Conservation (phyloP, 2,888 invertebrate species). For the Drosophila macrospina region DNA sequence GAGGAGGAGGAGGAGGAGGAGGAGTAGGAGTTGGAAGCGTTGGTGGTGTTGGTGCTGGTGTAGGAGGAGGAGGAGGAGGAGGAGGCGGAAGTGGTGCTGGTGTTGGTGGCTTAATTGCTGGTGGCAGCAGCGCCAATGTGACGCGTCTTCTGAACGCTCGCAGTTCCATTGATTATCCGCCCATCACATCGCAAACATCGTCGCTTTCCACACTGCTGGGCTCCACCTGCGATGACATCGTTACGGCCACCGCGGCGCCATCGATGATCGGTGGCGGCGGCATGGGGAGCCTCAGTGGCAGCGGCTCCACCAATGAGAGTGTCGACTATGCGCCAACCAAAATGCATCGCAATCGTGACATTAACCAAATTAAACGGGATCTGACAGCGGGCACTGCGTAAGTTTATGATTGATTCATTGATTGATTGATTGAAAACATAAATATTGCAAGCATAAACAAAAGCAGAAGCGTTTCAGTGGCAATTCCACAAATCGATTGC, state of each 20-base stretch:
- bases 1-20: slow-evolving; percentile 82
- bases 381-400: slow-evolving; percentile 84
- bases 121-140: slow-evolving; percentile 48
- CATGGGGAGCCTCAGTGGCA: slow-evolving; percentile 62
- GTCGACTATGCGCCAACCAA: slow-evolving; percentile 86
- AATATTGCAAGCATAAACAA: too few relatives aligned
- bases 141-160: slow-evolving; percentile 71
- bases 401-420: slow-evolving; percentile 50
- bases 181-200: slow-evolving; percentile 81
- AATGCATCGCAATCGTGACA: slow-evolving; percentile 87
- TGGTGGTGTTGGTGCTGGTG: slow-evolving; percentile 82
- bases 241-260: slow-evolving; percentile 79
- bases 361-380: slow-evolving; percentile 84
- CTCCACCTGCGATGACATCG: slow-evolving; percentile 83
- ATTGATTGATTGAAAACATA: too few relatives aligned
- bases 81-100: slow-evolving; percentile 30
- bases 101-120: slow-evolving; percentile 33
- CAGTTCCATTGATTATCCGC: slow-evolving; percentile 82
- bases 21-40: slow-evolving; percentile 76
- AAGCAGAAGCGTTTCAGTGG: too few relatives aligned
- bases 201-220: slow-evolving; percentile 81
- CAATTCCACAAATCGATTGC: too few relatives aligned
- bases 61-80: slow-evolving; percentile 83
- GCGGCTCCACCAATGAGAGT: slow-evolving; percentile 65
- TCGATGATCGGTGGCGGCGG: slow-evolving; percentile 72